Conservation (phyloP, 23 tunicate genomes). For the Oikopleura dioica region DNA sequence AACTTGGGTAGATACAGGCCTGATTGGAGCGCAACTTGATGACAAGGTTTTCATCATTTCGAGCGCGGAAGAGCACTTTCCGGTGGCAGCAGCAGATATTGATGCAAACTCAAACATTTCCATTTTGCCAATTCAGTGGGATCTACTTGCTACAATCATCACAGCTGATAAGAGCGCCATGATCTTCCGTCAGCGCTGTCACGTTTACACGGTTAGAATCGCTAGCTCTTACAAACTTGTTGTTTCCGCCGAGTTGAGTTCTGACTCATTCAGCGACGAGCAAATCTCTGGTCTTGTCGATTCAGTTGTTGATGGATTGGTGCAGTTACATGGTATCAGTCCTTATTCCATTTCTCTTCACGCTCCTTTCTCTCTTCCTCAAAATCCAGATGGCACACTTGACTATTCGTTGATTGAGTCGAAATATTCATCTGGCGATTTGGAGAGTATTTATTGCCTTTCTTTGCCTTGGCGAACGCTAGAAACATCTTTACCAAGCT, state of each 20-base stretch:
- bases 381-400: neutral
- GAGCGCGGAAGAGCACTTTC: neutral
- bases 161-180: neutral
- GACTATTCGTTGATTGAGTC: neutral
- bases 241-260: neutral
- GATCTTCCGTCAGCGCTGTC: neutral
- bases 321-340: neutral
- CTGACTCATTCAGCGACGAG: neutral
- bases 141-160: neutral
- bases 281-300: neutral
- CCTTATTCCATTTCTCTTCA: slow-evolving; percentile 12
- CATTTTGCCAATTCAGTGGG: neutral
- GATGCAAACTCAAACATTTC: neutral
- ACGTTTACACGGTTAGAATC: neutral
- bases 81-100: neutral
- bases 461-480: neutral
- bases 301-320: neutral
- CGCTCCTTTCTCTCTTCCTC: slow-evolving; percentile 6
- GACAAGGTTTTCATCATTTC: neutral
- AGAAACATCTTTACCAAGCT: neutral
- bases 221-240: neutral
- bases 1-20: neutral
- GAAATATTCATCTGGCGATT: neutral
- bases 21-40: neutral
- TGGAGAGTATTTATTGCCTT: slow-evolving; percentile 4